Evolutionary conservation across 1,140 invertebrate species (phyloP), one percentile per base, ranked within the genome.

Genomic region (Melitaea cinxia): DNA sequence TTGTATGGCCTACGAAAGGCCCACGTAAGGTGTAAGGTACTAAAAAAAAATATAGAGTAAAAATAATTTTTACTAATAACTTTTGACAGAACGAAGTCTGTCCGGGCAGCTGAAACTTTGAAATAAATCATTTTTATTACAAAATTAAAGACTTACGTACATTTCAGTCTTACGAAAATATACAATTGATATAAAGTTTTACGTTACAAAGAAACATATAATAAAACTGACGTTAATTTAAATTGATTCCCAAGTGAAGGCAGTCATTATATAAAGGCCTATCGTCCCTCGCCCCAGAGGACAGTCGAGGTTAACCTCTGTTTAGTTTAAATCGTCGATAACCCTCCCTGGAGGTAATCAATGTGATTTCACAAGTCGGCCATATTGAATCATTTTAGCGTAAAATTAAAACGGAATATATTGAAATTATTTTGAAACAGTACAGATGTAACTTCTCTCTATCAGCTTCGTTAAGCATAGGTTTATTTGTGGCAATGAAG

Each of bases 291-390:
- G 53, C 47, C 61, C 53, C 61, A 28, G 30, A 64, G 61, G 61
- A 49, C 54, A 14, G 35, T 6, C 42, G 61, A 56, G 61, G 61
- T 64, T 64, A 64, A 64, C 61, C 61, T 56, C 61, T 56, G 61
- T 63, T 63, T 63, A 63, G 60, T 63, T 63, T 63, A 63, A 63
- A 63, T 63, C 60, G 60, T 26, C 60, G 60, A 63, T 63, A 63
- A 63, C 59, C 59, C 59, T 62, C 59, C 59, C 59, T 26, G 21
- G 59, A 14, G 59, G 59, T 62, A 62, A 62, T 62, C 59, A 62
- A 54, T 62, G 59, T 53, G 50, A 62, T 54, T 62, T 39, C 50
- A 62, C 49, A 52, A 55, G 19, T 19, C 10, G 4, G 23, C 59
- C 28, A 62, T 52, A 50, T 62, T 42, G 35, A 28, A 53, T 62